These are phyloP conservation scores for Theodoxus fluviatilis DNA, from an alignment of 2,888 invertebrate species.

Conservation along the genomic window DNA sequence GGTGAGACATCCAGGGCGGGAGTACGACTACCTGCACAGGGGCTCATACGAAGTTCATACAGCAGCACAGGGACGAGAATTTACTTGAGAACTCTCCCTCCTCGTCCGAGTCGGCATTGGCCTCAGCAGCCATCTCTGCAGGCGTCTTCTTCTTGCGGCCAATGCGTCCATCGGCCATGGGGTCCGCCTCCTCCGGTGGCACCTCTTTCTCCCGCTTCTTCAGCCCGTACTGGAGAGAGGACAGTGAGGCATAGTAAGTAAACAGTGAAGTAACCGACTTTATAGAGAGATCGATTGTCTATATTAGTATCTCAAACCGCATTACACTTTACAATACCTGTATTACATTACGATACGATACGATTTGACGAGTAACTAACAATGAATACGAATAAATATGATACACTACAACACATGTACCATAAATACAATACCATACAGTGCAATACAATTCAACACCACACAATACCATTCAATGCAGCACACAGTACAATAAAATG, in stretches of 20 bases:
- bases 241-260: too few relatives aligned
- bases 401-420: neutral
- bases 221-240: conserved; percentile 86
- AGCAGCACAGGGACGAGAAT: conserved; percentile 62
- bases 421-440: too few relatives aligned
- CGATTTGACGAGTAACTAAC: neutral
- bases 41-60: conserved; percentile 57
- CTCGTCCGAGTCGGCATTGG: conserved; percentile 76
- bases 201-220: conserved; percentile 83
- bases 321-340: neutral
- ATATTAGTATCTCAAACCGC: neutral
- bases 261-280: too few relatives aligned
- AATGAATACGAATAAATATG: neutral
- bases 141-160: conserved; percentile 99
- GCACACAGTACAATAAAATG: too few relatives aligned
- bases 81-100: conserved; percentile 62
- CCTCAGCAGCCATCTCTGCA: conserved; percentile 95
- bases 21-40: neutral
- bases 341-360: neutral
- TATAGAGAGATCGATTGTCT: too few relatives aligned
- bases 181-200: conserved; percentile 47
- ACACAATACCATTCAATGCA: too few relatives aligned
- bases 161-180: conserved; percentile 68
- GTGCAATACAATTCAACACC: too few relatives aligned
- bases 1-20: too few relatives aligned